A percentile compares a stretch with the other conserved stretches of the same genome.
Conservation (phyloP, 2,113 vertebrate species). For the Heterotilapia buettikoferi region DNA sequence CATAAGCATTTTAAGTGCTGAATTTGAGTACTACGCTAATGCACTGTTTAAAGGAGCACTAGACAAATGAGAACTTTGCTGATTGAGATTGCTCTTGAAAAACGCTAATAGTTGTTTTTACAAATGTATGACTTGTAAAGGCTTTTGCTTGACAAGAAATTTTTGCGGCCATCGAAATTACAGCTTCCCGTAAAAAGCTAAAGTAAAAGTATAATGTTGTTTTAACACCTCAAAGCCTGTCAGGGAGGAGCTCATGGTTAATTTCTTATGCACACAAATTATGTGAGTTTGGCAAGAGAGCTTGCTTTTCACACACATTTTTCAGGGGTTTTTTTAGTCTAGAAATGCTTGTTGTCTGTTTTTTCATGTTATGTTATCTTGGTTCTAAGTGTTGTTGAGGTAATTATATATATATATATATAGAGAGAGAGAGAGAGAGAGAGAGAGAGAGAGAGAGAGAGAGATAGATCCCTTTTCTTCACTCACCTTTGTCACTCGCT, state of each 20-base stretch:
- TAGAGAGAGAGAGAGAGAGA: too few relatives aligned
- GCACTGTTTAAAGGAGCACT: not conserved
- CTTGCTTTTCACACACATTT: not conserved
- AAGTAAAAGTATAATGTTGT: not conserved
- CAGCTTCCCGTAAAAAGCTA: not conserved
- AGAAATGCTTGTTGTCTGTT: not conserved
- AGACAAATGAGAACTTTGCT: not conserved
- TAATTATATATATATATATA: not conserved
- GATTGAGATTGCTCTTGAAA: not conserved
- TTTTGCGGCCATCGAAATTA: not conserved
- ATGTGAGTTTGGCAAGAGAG: not conserved
- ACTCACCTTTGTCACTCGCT: not conserved
- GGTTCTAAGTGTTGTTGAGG: not conserved
- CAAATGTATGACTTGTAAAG: not conserved
- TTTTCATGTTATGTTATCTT: not conserved
- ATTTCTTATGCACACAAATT: not conserved
- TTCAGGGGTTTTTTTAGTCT: rapidly evolving
- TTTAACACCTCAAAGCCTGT: not conserved
- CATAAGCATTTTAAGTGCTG: not conserved
- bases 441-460: not conserved
- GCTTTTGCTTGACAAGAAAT: not conserved
- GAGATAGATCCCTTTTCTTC: not conserved
- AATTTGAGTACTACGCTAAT: not conserved
- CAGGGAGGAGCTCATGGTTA: not conserved
- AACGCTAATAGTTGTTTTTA: not conserved